Evolutionary conservation across 1,140 invertebrate genomes (phyloP).

Genomic region (Elymnias hypermnestra): DNA sequence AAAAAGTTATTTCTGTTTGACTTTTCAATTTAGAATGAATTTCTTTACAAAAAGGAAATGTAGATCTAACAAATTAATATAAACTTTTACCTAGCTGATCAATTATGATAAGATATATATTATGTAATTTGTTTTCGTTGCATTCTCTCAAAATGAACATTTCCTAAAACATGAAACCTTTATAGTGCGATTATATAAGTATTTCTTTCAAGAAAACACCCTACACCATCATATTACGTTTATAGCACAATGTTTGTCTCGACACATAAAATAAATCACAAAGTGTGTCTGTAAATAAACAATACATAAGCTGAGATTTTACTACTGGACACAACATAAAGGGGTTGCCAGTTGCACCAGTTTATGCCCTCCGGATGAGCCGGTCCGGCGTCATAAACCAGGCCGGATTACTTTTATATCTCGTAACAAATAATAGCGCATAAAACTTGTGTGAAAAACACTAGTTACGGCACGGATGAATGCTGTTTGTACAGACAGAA

Average conservation of each 20-base stretch:
- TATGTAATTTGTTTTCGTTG: no score
- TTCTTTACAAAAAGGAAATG: no score
- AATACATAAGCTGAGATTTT: slow-evolving; percentile 61
- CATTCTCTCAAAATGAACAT: no score
- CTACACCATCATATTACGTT: neutral
- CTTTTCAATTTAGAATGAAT: no score
- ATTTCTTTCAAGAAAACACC: neutral
- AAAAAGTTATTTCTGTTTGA: no score
- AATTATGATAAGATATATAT: no score
- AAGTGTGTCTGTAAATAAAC: slow-evolving; percentile 41
- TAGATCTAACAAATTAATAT: no score
- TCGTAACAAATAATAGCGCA: slow-evolving; percentile 71
- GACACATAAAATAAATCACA: slow-evolving; percentile 8
- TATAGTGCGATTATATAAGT: no score
- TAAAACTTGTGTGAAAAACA: slow-evolving; percentile 73
- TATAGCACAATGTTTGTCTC: neutral
- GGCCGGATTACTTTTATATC: slow-evolving; percentile 66
- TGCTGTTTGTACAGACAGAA: slow-evolving; percentile 32
- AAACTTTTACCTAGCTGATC: no score
- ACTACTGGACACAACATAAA: slow-evolving; percentile 60
- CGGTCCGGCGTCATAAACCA: slow-evolving; percentile 41
- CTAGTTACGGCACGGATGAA: slow-evolving; percentile 60
- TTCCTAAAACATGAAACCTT: no score
- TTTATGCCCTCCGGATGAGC: slow-evolving; percentile 47
- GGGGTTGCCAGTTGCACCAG: slow-evolving; percentile 38